Conservation (phyloP, 2,113 vertebrate species). For the Drymodes brunneopygia region DNA sequence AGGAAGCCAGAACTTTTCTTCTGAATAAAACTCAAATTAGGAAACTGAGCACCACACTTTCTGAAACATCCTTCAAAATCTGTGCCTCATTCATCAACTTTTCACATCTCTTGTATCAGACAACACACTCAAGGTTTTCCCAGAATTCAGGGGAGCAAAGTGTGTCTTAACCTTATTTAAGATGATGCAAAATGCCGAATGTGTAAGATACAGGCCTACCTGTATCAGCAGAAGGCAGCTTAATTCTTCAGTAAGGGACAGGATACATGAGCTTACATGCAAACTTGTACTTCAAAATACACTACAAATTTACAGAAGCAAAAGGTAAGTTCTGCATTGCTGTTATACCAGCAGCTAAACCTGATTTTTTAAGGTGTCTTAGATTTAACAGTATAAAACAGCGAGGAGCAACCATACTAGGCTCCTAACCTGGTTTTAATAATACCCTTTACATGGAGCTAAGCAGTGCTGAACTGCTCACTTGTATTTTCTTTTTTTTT, state of each 20-base stretch:
- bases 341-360: neutral
- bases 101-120: neutral
- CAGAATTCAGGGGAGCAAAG: neutral
- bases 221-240: neutral
- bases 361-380: neutral
- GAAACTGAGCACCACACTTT: rapidly evolving
- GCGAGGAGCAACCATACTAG: rapidly evolving
- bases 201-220: neutral
- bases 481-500: neutral
- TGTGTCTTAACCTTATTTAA: neutral
- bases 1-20: neutral
- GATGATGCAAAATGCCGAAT: rapidly evolving
- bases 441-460: neutral
- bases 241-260: neutral
- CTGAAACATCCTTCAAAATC: neutral
- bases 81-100: neutral
- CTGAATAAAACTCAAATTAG: neutral
- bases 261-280: neutral
- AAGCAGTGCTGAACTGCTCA: neutral
- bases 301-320: neutral
- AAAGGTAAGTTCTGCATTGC: neutral
- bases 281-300: neutral
- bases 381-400: neutral
- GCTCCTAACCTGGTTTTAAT: neutral
- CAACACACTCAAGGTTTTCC: neutral